Base-by-base conservation (phyloP, 2,113 vertebrate genomes). In the Geococcyx californianus region DNA sequence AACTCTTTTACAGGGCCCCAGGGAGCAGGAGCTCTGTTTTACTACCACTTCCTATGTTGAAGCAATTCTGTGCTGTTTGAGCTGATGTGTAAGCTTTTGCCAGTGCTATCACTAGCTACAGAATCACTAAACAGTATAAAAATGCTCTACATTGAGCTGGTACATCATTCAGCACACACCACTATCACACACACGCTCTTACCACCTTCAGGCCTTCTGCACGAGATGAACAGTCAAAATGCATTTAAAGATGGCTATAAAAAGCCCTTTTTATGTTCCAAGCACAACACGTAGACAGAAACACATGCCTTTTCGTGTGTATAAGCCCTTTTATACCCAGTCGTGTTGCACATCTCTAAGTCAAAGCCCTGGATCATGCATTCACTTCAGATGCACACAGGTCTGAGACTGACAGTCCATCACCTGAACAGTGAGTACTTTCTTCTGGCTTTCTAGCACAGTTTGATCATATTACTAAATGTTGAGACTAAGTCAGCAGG, bases 301-400 rank as follows among this genome's bases (percentile, higher is more conserved):
- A 0, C 26, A 55, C 0, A 0, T 25, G 0, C 10, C 4, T 33
- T 45, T 45, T 8, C 6, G 17, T 19, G 18, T 26, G 26, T 3
- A 0, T n/a, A 51, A 58, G 17, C 13, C 31, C 56, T 60, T 0
- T 0, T 13, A 5, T 3, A 23, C 25, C 79, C 20, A 18, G 4
- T 1, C 42, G 44, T n/a, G 19, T 14, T 56, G 52, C 6, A 19
- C 7, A 40, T 14, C 14, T 36, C 52, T 21, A 45, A 56, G 34
- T 12, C 28, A 59, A 40, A 73, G 42, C 42, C 42, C 19, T 23
- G 47, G 13, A 20, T 12, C 0, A 0, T 23, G 42, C 34, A 1
- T 26, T 51, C 16, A 15, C 47, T 67, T 54, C 62, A 94, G 51
- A 28, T 16, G 16, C 42, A 45, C 21, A 6, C 17, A 60, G 25